phyloP scores from a whole-genome alignment of 2,113 vertebrate species.

The Bubalus kerabau region DNA sequence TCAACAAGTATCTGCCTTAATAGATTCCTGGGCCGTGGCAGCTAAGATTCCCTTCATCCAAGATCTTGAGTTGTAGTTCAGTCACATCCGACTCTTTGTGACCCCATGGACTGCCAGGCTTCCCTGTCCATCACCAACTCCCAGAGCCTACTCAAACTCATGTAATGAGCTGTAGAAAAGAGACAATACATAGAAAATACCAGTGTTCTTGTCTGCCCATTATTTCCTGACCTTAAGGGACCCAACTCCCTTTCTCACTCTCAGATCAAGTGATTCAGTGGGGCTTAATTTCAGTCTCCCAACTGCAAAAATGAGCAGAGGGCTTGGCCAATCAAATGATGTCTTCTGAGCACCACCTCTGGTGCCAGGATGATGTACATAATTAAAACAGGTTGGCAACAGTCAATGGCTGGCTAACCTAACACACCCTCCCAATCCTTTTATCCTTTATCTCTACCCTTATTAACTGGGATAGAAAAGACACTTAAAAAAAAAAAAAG shows the following conservation, averaged over 20 bases:
- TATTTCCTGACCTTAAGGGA: neutral
- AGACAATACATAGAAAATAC: neutral
- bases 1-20: neutral
- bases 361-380: neutral
- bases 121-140: neutral
- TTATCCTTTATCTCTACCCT: neutral
- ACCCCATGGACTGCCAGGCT: neutral
- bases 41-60: neutral
- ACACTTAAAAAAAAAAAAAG: neutral
- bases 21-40: neutral
- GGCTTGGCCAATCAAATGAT: neutral
- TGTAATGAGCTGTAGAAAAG: neutral
- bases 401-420: neutral
- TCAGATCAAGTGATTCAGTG: neutral
- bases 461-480: neutral
- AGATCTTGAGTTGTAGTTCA: neutral
- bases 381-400: neutral
- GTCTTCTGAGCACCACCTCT: neutral
- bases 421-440: neutral
- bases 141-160: neutral
- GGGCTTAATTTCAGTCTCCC: neutral
- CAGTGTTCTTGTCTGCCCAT: neutral
- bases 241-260: neutral
- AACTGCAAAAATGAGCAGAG: neutral
- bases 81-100: neutral